Base-by-base conservation (phyloP, 2,113 vertebrate genomes). In the Xenopus laevis region DNA sequence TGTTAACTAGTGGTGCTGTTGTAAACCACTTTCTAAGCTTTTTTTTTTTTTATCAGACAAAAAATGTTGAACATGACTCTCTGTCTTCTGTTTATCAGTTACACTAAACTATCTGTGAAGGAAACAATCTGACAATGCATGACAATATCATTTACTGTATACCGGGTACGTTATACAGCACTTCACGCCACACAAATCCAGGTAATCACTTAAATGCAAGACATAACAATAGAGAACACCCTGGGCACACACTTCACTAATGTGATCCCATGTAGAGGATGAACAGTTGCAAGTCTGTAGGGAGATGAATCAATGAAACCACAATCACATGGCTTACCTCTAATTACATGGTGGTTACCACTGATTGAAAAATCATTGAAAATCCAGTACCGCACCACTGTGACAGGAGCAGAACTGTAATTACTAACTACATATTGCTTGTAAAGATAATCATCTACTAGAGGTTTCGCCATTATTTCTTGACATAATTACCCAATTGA, bases 51-150 rank as follows among this genome's bases (percentile, higher is more conserved):
- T 33, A 33, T 33, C 30, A 33, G 30, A 33, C 30, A 33, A 33
- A 33, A 3, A 3, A 33, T 47, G 46, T 4, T 5, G 46, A 47
- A 47, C 46, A 88, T 90, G 90, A 89, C 90, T 33, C 30, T 33
- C 30, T 6, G 90, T 79, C 83, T 85, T 86, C 84, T 81, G 83
- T 84, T 72, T 87, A 91, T 91, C 87, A 85, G 81, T 91, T 90
- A 88, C 89, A 71, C 16, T 50, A 79, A 65, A 67, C 79, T 10
- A 12, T 47, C 10, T 47, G 46, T 47, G 46, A 47, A 47, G 46
- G 46, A 78, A 88, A 78, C 72, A 85, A 83, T 83, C 78, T 47
- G 58, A 62, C 30, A 33, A 33, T 3, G 30, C 57, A 23, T 75
- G 72, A 68, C 53, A 75, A 68, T 46, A 45, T 18, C 45, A 68